Base-by-base conservation (phyloP, 2,888 invertebrate species). In the Nemapogon koenigi region DNA sequence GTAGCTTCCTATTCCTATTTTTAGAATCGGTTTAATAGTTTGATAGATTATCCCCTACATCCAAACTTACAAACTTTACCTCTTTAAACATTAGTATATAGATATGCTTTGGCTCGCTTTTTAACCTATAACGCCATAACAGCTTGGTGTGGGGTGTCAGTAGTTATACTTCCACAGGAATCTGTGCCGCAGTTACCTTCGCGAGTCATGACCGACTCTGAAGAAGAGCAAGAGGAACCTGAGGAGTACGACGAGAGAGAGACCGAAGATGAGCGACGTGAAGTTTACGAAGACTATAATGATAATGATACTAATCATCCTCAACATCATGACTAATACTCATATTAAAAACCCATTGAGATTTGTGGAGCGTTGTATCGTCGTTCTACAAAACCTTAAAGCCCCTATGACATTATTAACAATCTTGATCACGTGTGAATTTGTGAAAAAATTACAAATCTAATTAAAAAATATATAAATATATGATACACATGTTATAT, bases 221-320 rank as follows among this genome's bases (percentile, higher is more conserved):
- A 48, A 17, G 59, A 48, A 19, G 55, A 53, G 25, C 51, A 47
- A 36, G 64, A 52, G 26, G 52, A 43, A 16, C 54, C 47, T 37
- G 62, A 59, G 43, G 65, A 70, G 46, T 59, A 65, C 53, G 65
- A 66, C 42, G 57, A 51, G 41, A 55, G 57, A 46, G 63, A 66
- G 45, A 62, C 64, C 49, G 69, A 69, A 44, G 60, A 61, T 4
- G 69, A 66, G 40, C 50, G 19, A 13, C 14, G 33, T 14, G 33
- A 33, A n/a, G 13, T 11, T 55, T 73, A 75, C 59, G 72, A 73
- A 52, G 75, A 75, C 62, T 75, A 76, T 63, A 57, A 57, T 32
- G 73, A 75, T 59, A 71, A 75, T 62, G 59, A 26, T 14, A 26
- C 69, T 51, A 67, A 68, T 50, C 59, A 53, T 50, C 49, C 65